Percentiles rank a stretch among this genome's conserved stretches.
Conservation (phyloP, 92 coral and sea anemone genomes). For the Plumapathes pennacea region DNA sequence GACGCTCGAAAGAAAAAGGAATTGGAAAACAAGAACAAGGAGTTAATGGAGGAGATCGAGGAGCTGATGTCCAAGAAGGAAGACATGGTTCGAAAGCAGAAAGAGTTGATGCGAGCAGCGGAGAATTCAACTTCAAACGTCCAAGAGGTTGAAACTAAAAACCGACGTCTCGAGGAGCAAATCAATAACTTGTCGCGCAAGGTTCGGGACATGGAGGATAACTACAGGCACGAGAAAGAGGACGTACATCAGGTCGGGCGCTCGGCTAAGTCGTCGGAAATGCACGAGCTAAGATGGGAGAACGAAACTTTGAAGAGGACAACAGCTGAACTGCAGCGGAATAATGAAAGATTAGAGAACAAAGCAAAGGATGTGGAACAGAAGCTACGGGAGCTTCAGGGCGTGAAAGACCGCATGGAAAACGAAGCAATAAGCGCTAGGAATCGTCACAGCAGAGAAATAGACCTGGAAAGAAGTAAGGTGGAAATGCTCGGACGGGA, state of each 20-base stretch:
- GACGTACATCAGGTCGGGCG: slow-evolving; percentile 60
- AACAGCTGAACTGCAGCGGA: slow-evolving; percentile 47
- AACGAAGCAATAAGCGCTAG: slow-evolving; percentile 3
- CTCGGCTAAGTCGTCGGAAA: slow-evolving; percentile 59
- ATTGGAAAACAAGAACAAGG: slow-evolving; percentile 60
- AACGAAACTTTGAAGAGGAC: slow-evolving; percentile 53
- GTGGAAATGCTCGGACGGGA: slow-evolving; percentile 24
- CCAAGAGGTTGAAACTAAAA: slow-evolving; percentile 53
- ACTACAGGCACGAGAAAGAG: slow-evolving; percentile 68
- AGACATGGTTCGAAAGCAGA: slow-evolving; percentile 64
- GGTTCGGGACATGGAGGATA: slow-evolving; percentile 78
- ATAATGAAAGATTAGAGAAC: slow-evolving; percentile 50
- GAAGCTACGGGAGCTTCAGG: slow-evolving; percentile 7
- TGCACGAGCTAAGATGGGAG: slow-evolving; percentile 53
- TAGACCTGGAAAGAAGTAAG: slow-evolving; percentile 36
- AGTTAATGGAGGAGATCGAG: slow-evolving; percentile 61
- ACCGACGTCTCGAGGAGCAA: slow-evolving; percentile 56
- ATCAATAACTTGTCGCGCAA: slow-evolving; percentile 59
- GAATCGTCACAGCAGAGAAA: slow-evolving; percentile 24
- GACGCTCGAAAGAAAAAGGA: slow-evolving; percentile 60
- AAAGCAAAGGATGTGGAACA: slow-evolving; percentile 50
- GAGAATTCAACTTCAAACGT: slow-evolving; percentile 57
- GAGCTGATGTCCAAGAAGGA: slow-evolving; percentile 57
- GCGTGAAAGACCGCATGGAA: slow-evolving; percentile 14
- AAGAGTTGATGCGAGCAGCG: slow-evolving; percentile 58